These are phyloP conservation scores for Platycheirus rosarum DNA, from an alignment of 2,888 invertebrate genomes.

Conservation along the genomic window DNA sequence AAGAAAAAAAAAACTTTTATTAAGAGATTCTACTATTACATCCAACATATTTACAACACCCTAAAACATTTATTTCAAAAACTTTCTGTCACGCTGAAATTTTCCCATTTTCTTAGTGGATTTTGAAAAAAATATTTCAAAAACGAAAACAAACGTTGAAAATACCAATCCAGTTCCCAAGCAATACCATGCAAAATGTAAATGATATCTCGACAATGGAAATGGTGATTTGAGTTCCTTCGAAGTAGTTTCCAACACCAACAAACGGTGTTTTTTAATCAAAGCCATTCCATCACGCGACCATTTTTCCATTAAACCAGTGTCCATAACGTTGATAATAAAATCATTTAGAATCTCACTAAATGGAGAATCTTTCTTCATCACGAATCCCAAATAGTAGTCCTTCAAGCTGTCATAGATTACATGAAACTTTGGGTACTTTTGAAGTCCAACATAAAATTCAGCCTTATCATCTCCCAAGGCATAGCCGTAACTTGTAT, in stretches of 20 bases:
- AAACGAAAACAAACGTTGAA: neutral
- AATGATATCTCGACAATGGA: slow-evolving; percentile 18
- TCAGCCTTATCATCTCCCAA: neutral
- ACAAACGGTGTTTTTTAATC: neutral
- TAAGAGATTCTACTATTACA: no score
- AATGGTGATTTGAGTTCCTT: neutral
- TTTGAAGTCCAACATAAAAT: neutral
- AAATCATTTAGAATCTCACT: slow-evolving; percentile 7
- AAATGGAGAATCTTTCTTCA: slow-evolving; percentile 14
- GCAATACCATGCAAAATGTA: slow-evolving; percentile 37
- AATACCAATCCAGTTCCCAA: slow-evolving; percentile 17
- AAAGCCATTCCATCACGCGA: neutral
- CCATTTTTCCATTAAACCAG: slow-evolving; percentile 21
- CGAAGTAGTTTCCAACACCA: neutral
- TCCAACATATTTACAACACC: no score
- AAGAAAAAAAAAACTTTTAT: no score
- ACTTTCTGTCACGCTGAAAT: no score
- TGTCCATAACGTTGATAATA: neutral
- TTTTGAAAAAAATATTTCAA: slow-evolving; percentile 15
- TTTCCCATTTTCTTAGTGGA: no score
- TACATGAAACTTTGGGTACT: slow-evolving; percentile 14
- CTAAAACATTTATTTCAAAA: no score
- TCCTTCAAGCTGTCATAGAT: slow-evolving; percentile 3
- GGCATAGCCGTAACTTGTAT: neutral
- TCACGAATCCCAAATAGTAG: slow-evolving; percentile 11